Evolutionary conservation across 2,113 vertebrate species (phyloP).

Genomic region (Ceyx cyanopectus): DNA sequence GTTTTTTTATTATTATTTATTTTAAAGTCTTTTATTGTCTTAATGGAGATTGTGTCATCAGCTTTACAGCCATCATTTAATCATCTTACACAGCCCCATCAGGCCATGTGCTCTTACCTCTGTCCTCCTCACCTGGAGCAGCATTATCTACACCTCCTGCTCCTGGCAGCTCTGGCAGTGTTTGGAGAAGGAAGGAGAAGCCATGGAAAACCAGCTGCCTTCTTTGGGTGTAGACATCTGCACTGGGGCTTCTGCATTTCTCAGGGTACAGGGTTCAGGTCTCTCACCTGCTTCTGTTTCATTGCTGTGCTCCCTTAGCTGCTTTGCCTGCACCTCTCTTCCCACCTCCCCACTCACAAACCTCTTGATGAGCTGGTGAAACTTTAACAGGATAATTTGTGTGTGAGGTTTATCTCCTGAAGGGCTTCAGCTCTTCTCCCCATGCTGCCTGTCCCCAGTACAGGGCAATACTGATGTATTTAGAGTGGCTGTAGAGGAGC

Average conservation of each 20-base stretch:
- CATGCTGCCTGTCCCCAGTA: background rate
- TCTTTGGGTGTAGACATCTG: background rate
- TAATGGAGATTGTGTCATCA: background rate
- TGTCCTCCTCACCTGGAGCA: background rate
- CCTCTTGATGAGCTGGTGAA: background rate
- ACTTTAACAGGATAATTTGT: background rate
- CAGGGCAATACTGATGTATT: background rate
- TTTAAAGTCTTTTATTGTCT: background rate
- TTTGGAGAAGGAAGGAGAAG: background rate
- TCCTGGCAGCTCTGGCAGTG: background rate
- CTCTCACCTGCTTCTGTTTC: background rate
- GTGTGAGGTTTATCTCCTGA: background rate
- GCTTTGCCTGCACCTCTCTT: background rate
- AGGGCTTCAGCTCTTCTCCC: background rate
- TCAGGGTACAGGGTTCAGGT: background rate
- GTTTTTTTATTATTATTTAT: background rate
- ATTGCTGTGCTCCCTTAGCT: background rate
- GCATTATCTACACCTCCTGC: background rate
- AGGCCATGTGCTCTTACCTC: background rate
- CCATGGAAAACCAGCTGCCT: no score
- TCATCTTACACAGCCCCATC: background rate
- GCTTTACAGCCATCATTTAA: no score
- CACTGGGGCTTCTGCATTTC: background rate
- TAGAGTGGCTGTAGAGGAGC: background rate
- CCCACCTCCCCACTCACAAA: fast-evolving